Percentiles rank a stretch among this genome's conserved stretches.
phyloP scores from a whole-genome alignment of 2,113 vertebrate genomes.

The Seriola dumerili region DNA sequence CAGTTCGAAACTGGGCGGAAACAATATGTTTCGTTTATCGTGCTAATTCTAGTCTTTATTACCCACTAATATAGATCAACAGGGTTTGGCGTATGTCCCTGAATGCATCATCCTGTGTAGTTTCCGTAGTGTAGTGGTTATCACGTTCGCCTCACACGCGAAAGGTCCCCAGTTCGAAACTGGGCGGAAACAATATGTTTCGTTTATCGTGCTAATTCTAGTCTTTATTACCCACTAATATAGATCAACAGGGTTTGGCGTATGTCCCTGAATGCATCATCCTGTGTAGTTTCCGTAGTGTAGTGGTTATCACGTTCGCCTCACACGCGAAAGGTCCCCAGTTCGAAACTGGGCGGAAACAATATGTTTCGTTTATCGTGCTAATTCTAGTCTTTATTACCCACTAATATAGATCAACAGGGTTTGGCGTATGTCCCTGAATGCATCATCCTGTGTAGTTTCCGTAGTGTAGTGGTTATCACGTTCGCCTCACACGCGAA shows the following conservation, averaged over 20 bases:
- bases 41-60: too few relatives aligned
- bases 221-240: too few relatives aligned
- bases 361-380: slow-evolving; percentile 21
- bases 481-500: slow-evolving; percentile 95
- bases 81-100: too few relatives aligned
- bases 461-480: slow-evolving; percentile 97
- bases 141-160: slow-evolving; percentile 95
- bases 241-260: too few relatives aligned
- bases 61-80: too few relatives aligned
- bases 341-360: slow-evolving; percentile 94
- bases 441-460: too few relatives aligned
- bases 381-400: too few relatives aligned
- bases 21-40: slow-evolving; percentile 65
- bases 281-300: slow-evolving; percentile 89
- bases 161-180: slow-evolving; percentile 94
- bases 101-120: slow-evolving; percentile 14
- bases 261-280: too few relatives aligned
- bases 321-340: slow-evolving; percentile 94
- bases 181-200: too few relatives aligned
- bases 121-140: slow-evolving; percentile 97
- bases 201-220: too few relatives aligned
- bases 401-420: too few relatives aligned
- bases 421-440: too few relatives aligned
- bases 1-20: slow-evolving; percentile 94
- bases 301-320: slow-evolving; percentile 97